A percentile compares a stretch with the other conserved stretches of the same genome.
Evolutionary conservation across 64 coral and sea anemone species (phyloP).

Genomic region (Cladopsammia gracilis): DNA sequence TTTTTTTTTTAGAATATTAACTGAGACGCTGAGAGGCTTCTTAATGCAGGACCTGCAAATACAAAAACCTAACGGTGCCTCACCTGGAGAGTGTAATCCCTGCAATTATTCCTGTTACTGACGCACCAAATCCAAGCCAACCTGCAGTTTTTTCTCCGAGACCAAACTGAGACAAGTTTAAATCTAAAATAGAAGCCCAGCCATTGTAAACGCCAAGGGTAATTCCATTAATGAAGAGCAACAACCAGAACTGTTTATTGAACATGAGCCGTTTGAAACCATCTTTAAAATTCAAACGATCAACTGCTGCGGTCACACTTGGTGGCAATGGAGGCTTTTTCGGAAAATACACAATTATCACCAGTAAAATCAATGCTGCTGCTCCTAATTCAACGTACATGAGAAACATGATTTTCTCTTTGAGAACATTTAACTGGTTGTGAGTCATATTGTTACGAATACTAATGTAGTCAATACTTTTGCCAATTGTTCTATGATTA

Average conservation of each 20-base stretch:
- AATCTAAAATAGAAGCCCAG: constrained; percentile 68
- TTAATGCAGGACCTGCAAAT: neutral
- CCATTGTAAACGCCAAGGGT: constrained; percentile 52
- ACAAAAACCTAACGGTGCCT: neutral
- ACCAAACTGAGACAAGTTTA: constrained; percentile 71
- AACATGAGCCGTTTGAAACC: constrained; percentile 42
- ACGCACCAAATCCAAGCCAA: constrained; percentile 73
- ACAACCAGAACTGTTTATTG: constrained; percentile 42
- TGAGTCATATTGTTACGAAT: constrained; percentile 18
- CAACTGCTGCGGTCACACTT: constrained; percentile 32
- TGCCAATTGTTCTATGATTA: constrained; percentile 5
- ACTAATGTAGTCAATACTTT: constrained; percentile 29
- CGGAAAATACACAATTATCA: constrained; percentile 64
- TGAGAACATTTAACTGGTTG: constrained; percentile 1
- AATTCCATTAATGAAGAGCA: constrained; percentile 51
- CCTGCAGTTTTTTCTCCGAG: constrained; percentile 69
- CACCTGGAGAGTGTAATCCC: constrained; percentile 66
- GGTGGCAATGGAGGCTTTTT: constrained; percentile 68
- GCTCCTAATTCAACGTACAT: constrained; percentile 62
- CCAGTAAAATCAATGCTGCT: constrained; percentile 30
- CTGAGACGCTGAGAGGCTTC: too few species aligned
- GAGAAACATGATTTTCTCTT: constrained; percentile 51
- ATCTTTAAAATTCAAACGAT: constrained; percentile 67
- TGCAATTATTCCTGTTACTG: constrained; percentile 43
- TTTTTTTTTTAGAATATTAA: too few species aligned